phyloP scores from a whole-genome alignment of 2,797 vertebrate genomes.

The Pempheris klunzingeri region DNA sequence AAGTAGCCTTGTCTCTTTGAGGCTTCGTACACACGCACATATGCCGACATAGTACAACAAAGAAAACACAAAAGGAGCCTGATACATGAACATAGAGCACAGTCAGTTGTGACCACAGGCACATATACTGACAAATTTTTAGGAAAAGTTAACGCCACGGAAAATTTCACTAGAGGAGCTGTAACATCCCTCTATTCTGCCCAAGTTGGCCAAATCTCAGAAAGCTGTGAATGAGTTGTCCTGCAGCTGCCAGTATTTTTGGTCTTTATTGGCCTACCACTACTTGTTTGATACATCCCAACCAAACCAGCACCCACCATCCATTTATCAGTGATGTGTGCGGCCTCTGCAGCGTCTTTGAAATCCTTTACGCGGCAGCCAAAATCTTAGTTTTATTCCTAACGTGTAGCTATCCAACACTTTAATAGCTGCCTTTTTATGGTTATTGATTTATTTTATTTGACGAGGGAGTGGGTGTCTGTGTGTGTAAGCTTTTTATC shows the following conservation, averaged over 20 bases:
- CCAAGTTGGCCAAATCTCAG: slow-evolving; percentile 46
- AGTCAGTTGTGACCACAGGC: slow-evolving; percentile 34
- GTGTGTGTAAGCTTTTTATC: slow-evolving; percentile 60
- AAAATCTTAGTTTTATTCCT: slow-evolving; percentile 67
- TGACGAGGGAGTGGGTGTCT: slow-evolving; percentile 52
- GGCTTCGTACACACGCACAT: slow-evolving; percentile 74
- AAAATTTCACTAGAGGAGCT: slow-evolving; percentile 40
- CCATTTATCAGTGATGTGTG: slow-evolving; percentile 67
- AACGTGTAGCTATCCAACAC: slow-evolving; percentile 59
- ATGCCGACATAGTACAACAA: slow-evolving; percentile 40
- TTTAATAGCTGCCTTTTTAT: slow-evolving; percentile 75
- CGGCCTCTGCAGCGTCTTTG: slow-evolving; percentile 31
- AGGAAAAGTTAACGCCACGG: slow-evolving; percentile 22
- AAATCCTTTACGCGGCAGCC: slow-evolving; percentile 70
- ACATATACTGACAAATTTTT: slow-evolving; percentile 29
- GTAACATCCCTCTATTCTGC: slow-evolving; percentile 23
- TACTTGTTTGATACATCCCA: slow-evolving; percentile 67
- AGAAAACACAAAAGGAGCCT: slow-evolving; percentile 44
- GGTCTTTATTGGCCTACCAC: slow-evolving; percentile 61
- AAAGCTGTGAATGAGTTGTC: slow-evolving; percentile 65
- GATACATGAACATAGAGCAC: slow-evolving; percentile 47
- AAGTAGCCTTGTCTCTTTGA: slow-evolving; percentile 77
- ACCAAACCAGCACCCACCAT: slow-evolving; percentile 59
- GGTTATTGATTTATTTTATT: slow-evolving; percentile 76
- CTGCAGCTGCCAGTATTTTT: slow-evolving; percentile 63